A percentile compares a stretch with the other conserved stretches of the same genome.
Conservation (phyloP, 2,113 vertebrate species). For the Indri indri region DNA sequence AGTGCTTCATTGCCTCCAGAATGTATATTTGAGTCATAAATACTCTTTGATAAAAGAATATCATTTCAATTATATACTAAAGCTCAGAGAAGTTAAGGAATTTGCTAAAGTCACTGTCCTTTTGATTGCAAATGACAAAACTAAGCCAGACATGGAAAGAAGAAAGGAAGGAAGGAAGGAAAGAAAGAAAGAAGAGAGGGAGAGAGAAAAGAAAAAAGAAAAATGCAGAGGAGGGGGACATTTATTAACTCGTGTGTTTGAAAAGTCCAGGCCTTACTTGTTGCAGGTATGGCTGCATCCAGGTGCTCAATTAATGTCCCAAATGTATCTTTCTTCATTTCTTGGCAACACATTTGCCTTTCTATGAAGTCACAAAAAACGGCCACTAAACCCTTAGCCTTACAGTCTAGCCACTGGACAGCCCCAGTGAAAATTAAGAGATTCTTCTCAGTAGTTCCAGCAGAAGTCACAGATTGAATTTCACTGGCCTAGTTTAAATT, state of each 20-base stretch:
- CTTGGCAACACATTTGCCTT: not conserved
- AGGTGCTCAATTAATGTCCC: not conserved
- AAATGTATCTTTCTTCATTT: not conserved
- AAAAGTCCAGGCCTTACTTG: not conserved
- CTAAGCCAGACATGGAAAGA: not conserved
- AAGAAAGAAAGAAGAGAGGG: accelerated
- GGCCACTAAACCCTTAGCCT: not conserved
- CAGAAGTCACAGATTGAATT: not conserved
- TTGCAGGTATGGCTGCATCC: not conserved
- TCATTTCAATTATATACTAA: not conserved
- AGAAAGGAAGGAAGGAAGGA: not conserved
- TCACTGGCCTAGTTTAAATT: not conserved
- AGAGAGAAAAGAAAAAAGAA: not conserved
- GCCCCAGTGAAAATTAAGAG: not conserved
- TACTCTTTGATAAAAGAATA: not conserved
- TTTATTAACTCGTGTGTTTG: not conserved
- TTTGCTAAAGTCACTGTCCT: not conserved
- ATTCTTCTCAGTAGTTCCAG: not conserved
- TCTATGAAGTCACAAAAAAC: not conserved
- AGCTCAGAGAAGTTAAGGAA: not conserved
- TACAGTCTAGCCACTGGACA: not conserved
- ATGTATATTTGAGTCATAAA: not conserved
- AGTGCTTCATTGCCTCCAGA: not conserved
- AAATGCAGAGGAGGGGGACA: not conserved
- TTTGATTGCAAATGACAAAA: not conserved